These are phyloP conservation scores for Semicossyphus pulcher DNA, from an alignment of 2,113 vertebrate species.

Conservation along the genomic window DNA sequence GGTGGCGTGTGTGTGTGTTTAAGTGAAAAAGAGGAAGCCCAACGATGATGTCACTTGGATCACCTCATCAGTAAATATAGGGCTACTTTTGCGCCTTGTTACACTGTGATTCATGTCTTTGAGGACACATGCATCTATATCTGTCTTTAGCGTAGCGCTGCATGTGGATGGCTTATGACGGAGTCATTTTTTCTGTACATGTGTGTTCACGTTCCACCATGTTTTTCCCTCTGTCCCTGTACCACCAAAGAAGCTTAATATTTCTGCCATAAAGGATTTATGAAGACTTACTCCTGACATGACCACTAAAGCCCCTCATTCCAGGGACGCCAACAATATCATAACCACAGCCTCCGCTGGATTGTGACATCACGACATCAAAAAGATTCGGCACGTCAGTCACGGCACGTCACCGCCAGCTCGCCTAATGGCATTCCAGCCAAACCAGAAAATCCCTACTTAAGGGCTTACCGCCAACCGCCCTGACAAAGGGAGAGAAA, in stretches of 20 bases:
- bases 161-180: constrained; percentile 20
- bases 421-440: constrained; percentile 82
- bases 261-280: constrained; percentile 82
- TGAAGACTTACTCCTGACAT: constrained; percentile 82
- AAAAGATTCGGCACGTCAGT: constrained; percentile 81
- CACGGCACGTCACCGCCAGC: constrained; percentile 77
- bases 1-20: neutral
- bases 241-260: constrained; percentile 82
- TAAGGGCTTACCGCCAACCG: constrained; percentile 79
- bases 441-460: constrained; percentile 85
- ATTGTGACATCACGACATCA: constrained; percentile 83
- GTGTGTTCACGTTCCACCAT: constrained; percentile 42
- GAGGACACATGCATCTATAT: constrained; percentile 6
- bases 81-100: neutral
- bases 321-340: constrained; percentile 78
- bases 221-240: constrained; percentile 62
- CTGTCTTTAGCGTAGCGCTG: constrained; percentile 9
- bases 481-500: constrained; percentile 83
- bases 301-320: constrained; percentile 79
- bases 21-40: constrained; percentile 10
- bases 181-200: constrained; percentile 3
- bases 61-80: neutral
- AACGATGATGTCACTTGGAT: neutral
- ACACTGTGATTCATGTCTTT: constrained; percentile 6
- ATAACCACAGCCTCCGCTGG: constrained; percentile 72